Base-by-base conservation (phyloP, 2,888 invertebrate species). In the Chrysodeixis includens region DNA sequence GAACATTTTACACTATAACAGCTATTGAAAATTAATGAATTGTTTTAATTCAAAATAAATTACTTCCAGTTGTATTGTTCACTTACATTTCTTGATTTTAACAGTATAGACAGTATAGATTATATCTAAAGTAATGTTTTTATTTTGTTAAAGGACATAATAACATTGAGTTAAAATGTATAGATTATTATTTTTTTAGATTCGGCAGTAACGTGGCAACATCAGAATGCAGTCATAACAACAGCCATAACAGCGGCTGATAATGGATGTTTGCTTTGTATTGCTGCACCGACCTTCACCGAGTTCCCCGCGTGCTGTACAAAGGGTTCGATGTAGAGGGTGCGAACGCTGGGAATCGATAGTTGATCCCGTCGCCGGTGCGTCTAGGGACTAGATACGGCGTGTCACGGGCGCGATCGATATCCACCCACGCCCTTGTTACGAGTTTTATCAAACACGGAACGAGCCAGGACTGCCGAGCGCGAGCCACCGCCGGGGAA, bases 391-490 rank as follows among this genome's bases (percentile, higher is more conserved):
- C 76, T 79, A 84, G 88, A 83, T 77, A 86, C 88, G 74, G 86
- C 82, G 72, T 85, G 88, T 83, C 83, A 89, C 87, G 85, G 75
- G 56, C 83, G 86, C 83, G 87, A 85, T 90, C 89, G 86, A 90
- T 89, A 86, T 63, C 69, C 68, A 65, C 71, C 67, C 77, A 74
- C 82, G 83, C 85, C 83, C 82, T 77, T 76, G 78, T 82, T 73
- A 66, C 72, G 54, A 70, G 69, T 68, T 75, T 76, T 74, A 71
- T 72, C 74, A 66, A 65, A 63, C 56, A 79, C 59, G 35, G 59
- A 60, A 63, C 62, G 32, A 58, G 7, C 22, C 56, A 57, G 61
- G 62, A 49, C 62, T 30, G 5, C 46, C 51, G 40, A 9, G 30
- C 62, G 56, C 46, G 52, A 26, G 44, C 40, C 40, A 9, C 6